These are phyloP conservation scores for Fulmarus glacialis DNA, from an alignment of 2,113 vertebrate genomes.

Conservation along the genomic window DNA sequence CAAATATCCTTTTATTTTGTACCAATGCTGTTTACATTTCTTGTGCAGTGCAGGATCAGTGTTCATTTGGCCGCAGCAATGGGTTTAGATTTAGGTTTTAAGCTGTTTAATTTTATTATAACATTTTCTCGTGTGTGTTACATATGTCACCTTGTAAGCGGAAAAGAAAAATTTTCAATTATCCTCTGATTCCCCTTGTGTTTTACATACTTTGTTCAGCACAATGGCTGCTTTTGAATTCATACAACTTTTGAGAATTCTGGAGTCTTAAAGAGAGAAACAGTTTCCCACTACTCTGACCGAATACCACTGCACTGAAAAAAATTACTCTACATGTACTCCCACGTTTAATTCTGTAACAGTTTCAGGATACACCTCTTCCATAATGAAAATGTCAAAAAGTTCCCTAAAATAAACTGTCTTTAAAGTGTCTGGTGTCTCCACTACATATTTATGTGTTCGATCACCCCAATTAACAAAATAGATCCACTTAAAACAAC, in stretches of 20 bases:
- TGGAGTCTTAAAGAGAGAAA: not conserved
- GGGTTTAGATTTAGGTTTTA: not conserved
- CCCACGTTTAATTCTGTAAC: not conserved
- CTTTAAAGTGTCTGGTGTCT: not conserved
- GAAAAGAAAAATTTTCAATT: not conserved
- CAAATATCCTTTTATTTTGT: constrained; percentile 39
- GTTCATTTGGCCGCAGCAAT: not conserved
- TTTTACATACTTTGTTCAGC: not conserved
- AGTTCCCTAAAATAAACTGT: not conserved
- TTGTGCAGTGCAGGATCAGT: not conserved
- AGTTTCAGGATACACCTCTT: not conserved
- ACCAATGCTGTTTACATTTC: not conserved
- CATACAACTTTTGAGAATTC: not conserved
- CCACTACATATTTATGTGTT: not conserved
- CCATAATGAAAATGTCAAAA: not conserved
- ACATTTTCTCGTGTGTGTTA: not conserved
- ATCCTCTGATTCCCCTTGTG: not conserved
- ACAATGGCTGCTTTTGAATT: not conserved
- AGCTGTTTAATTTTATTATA: not conserved
- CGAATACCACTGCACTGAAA: not conserved
- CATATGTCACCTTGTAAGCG: not conserved
- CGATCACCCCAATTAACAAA: not conserved
- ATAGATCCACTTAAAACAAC: not conserved
- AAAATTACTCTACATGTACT: not conserved
- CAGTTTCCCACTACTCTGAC: not conserved